Percentiles rank a stretch among this genome's conserved stretches.
Evolutionary conservation across 2,797 vertebrate genomes (phyloP).

Genomic region (Lophotriccus pileatus): DNA sequence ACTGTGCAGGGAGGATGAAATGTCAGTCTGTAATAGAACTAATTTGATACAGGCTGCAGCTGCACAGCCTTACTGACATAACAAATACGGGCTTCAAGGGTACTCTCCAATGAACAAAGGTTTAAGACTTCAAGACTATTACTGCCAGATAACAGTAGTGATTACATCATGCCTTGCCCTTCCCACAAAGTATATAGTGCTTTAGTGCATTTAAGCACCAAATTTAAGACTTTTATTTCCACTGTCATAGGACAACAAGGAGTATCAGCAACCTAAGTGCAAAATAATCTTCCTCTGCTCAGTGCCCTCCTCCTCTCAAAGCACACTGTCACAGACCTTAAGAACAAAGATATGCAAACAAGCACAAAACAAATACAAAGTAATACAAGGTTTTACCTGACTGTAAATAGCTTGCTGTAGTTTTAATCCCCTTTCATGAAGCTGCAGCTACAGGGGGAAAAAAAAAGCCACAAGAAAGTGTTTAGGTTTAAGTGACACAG

Average conservation of each 20-base stretch:
- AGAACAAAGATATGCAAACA: neutral
- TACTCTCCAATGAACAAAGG: neutral
- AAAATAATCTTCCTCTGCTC: neutral
- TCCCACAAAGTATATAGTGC: neutral
- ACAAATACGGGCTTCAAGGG: fast-evolving
- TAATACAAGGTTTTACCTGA: conserved; percentile 79
- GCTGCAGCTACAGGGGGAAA: conserved; percentile 81
- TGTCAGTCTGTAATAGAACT: neutral
- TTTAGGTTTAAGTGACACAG: neutral
- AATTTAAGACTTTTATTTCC: neutral
- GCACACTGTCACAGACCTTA: neutral
- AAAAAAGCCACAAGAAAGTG: neutral
- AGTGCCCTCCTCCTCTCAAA: neutral
- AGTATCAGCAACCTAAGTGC: fast-evolving
- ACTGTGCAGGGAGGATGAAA: neutral
- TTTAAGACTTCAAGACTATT: neutral
- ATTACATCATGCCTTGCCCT: neutral
- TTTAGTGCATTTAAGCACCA: neutral
- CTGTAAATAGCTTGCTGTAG: conserved; percentile 90
- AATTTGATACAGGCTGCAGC: neutral
- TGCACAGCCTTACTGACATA: neutral
- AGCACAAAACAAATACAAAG: neutral
- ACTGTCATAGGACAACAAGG: neutral
- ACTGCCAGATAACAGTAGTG: neutral
- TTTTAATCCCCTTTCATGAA: conserved; percentile 93